Conservation (phyloP, 1,140 invertebrate genomes). For the Papilio dardanus region DNA sequence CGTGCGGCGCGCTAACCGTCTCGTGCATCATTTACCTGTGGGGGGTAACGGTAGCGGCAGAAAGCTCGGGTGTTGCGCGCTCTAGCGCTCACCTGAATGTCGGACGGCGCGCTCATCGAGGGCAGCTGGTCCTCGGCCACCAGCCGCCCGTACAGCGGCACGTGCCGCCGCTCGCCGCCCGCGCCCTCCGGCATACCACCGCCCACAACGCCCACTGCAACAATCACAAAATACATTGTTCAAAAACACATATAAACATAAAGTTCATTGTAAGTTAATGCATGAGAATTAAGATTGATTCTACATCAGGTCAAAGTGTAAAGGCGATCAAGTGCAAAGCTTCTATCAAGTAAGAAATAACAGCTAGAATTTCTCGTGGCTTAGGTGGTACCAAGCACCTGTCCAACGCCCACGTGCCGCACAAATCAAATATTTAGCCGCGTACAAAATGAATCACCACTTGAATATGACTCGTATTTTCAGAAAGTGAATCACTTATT, state of each 20-base stretch:
- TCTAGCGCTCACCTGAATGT: slow-evolving; percentile 86
- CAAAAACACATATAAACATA: not conserved
- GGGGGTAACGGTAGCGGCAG: slow-evolving; percentile 93
- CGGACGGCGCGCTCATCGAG: slow-evolving; percentile 86
- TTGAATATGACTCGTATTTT: slow-evolving; percentile 38
- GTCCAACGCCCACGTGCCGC: slow-evolving; percentile 54
- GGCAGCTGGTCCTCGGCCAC: slow-evolving; percentile 93
- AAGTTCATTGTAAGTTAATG: not conserved
- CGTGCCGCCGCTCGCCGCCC: slow-evolving; percentile 84
- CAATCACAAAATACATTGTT: slow-evolving; percentile 42
- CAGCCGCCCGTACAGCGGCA: slow-evolving; percentile 93
- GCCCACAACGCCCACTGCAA: slow-evolving; percentile 77
- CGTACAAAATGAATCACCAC: slow-evolving; percentile 48
- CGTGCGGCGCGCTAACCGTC: slow-evolving; percentile 59
- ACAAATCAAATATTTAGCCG: slow-evolving; percentile 44
- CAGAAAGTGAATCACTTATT: slow-evolving; percentile 1
- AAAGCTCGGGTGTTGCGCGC: slow-evolving; percentile 93
- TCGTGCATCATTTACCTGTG: slow-evolving; percentile 80
- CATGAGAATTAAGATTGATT: not conserved
- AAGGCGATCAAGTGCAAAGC: slow-evolving; percentile 42
- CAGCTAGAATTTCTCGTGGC: slow-evolving; percentile 59
- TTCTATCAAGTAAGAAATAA: slow-evolving; percentile 58
- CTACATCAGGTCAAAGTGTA: slow-evolving; percentile 41
- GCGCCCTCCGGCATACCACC: slow-evolving; percentile 80
- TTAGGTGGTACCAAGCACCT: slow-evolving; percentile 52